Evolutionary conservation across 92 coral and sea anemone species (phyloP), one percentile per base, ranked within the genome.

Genomic region (Palythoa grandiflora): DNA sequence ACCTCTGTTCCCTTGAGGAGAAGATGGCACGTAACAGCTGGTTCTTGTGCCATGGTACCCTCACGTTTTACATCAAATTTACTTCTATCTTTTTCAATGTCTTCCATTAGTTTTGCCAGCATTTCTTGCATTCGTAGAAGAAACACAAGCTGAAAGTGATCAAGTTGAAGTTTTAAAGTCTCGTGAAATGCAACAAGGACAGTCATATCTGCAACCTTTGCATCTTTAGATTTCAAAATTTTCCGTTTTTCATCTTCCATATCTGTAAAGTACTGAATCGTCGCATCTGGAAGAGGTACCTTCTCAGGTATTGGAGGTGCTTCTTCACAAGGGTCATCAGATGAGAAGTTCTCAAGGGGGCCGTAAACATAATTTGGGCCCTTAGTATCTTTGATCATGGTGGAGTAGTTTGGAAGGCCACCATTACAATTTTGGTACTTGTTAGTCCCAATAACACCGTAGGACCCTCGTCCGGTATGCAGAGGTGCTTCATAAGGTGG

Each of bases 101-200:
- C 92, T 17, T 95, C 98, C 55, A 89, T 93, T 11, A 95, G 90
- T 38, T 93, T 91, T 3, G 91, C 83, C 20, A 97, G 80, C 92
- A 89, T 93, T 80, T 97, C 99, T 79, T 97, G 99, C 38, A 97
- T 84, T 73, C 99, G 95, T 53, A 97, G 44, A 19, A 97, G 92
- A 86, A 95, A 97, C 48, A 97, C 90, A 65, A 95, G 92, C 77
- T 97, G 99, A 77, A 93, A 97, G 74, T 97, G 99, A 76, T 97
- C 99, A 37, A 97, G 84, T 72, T 91, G 95, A 28, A 95, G 79
- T 8, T 77, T 76, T 2, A 92, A 89, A 28, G 87, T 80, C 4
- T 92, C 89, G 28, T 98, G 95, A 52, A 97, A 78, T 19, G 91
- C 61, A 19, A 96, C 71, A 0, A 97, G 91, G 19, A 93, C 80